These are phyloP conservation scores for Lynx canadensis DNA, from an alignment of 2,113 vertebrate genomes.

Conservation along the genomic window DNA sequence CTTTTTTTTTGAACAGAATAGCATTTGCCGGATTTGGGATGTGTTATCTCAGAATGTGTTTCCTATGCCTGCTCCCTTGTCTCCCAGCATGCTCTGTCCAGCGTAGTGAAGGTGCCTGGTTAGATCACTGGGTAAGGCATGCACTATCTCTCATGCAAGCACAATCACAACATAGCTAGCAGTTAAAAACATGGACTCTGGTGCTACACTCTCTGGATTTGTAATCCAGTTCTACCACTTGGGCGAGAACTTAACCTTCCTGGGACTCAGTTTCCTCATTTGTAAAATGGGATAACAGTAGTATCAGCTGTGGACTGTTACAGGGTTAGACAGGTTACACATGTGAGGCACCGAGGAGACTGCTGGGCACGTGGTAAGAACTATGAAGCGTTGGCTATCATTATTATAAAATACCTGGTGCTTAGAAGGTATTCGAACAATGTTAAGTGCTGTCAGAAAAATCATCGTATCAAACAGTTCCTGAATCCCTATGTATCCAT, in stretches of 20 bases:
- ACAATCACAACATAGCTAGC: background rate
- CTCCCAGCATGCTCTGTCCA: background rate
- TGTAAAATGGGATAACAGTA: background rate
- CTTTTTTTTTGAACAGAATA: background rate
- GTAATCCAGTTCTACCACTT: background rate
- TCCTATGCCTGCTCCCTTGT: background rate
- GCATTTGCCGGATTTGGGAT: background rate
- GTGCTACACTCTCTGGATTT: background rate
- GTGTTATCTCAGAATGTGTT: background rate
- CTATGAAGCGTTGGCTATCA: background rate
- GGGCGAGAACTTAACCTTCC: background rate
- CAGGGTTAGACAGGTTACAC: background rate
- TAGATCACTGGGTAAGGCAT: background rate
- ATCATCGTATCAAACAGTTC: background rate
- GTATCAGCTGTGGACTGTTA: background rate
- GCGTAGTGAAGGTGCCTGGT: background rate
- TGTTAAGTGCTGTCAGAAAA: background rate
- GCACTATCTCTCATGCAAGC: background rate
- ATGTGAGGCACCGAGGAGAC: background rate
- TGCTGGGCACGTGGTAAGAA: background rate
- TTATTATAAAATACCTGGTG: background rate
- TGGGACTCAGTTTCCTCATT: background rate
- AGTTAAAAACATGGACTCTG: background rate
- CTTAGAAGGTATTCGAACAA: background rate
- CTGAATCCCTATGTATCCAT: background rate